A percentile compares a stretch with the other conserved stretches of the same genome.
Evolutionary conservation across 2,888 invertebrate genomes (phyloP).

Genomic region (Toxonevra muliebris): DNA sequence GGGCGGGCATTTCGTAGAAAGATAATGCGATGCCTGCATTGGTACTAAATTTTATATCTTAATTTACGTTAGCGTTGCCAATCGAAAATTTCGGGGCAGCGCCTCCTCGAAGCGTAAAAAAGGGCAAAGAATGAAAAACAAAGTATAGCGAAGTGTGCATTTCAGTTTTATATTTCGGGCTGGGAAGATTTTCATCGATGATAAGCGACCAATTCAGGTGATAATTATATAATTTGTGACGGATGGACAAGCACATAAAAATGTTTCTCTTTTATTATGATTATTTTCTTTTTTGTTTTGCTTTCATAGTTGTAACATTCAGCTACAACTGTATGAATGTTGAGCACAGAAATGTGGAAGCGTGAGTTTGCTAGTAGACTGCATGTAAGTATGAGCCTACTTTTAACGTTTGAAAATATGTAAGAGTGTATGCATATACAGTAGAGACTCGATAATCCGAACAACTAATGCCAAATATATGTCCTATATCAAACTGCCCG

Average conservation of each 20-base stretch:
- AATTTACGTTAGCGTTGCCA: constrained; percentile 61
- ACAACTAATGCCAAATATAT: too few relatives aligned
- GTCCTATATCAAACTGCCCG: too few relatives aligned
- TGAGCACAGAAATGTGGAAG: too few relatives aligned
- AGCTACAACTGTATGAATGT: too few relatives aligned
- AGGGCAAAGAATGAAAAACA: neutral
- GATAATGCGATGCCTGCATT: constrained; percentile 39
- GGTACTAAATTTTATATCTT: constrained; percentile 41
- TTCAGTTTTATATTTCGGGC: constrained; percentile 29
- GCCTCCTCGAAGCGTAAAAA: neutral
- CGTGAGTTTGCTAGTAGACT: too few relatives aligned
- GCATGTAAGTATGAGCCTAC: too few relatives aligned
- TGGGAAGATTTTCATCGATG: constrained; percentile 52
- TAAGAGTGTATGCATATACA: too few relatives aligned
- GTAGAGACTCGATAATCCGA: too few relatives aligned
- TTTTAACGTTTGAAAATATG: too few relatives aligned
- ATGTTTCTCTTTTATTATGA: neutral
- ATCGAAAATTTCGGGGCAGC: constrained; percentile 52
- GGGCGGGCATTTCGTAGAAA: constrained; percentile 37
- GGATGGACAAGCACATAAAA: constrained; percentile 54
- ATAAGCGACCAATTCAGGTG: constrained; percentile 60
- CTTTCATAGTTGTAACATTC: too few relatives aligned
- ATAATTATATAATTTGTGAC: constrained; percentile 62
- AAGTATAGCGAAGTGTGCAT: neutral
- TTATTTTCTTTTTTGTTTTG: too few relatives aligned